These are phyloP conservation scores for Galerucella pusilla DNA, from an alignment of 2,888 invertebrate genomes.

Conservation along the genomic window DNA sequence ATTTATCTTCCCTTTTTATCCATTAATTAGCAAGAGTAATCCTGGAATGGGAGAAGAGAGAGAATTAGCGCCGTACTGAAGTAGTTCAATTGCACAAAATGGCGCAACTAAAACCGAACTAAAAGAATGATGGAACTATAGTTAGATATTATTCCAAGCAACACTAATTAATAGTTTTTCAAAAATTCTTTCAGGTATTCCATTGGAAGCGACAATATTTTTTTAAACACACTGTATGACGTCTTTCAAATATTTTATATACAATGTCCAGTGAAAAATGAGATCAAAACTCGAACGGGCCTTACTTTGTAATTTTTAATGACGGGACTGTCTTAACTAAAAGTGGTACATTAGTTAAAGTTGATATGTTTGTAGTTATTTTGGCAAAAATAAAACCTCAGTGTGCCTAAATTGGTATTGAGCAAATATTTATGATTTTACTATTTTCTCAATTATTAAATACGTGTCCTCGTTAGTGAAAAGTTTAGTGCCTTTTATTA, in stretches of 20 bases:
- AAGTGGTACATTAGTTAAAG: constrained; percentile 24
- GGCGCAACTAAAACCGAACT: no score
- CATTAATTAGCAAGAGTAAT: no score
- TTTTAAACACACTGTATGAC: constrained; percentile 3
- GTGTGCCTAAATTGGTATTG: neutral
- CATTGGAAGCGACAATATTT: neutral
- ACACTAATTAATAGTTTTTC: constrained; percentile 1
- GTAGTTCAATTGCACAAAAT: no score
- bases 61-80: no score
- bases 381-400: neutral
- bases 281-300: constrained; percentile 46
- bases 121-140: no score
- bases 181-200: neutral
- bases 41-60: no score
- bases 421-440: neutral
- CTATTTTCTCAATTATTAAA: neutral
- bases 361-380: constrained; percentile 23
- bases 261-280: constrained; percentile 37
- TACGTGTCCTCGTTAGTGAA: no score
- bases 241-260: constrained; percentile 23
- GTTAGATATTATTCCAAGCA: neutral
- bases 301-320: constrained; percentile 35
- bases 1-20: no score
- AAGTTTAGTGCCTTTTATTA: no score
- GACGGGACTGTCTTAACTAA: constrained; percentile 36